These are phyloP conservation scores for Dryocosmus kuriphilus DNA, from an alignment of 2,888 invertebrate genomes.

Conservation along the genomic window DNA sequence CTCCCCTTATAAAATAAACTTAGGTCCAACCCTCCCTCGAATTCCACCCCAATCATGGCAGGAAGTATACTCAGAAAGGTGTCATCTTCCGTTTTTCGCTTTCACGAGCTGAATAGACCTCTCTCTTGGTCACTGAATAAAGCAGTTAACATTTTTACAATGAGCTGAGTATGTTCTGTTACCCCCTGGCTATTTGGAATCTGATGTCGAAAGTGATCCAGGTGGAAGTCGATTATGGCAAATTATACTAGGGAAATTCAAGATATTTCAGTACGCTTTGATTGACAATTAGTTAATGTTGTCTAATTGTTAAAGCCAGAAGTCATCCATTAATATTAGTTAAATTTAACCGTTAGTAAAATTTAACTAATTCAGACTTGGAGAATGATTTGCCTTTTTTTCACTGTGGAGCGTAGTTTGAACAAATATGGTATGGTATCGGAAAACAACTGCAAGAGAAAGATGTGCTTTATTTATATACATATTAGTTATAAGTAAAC, in stretches of 20 bases:
- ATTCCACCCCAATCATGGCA: slow-evolving; percentile 49
- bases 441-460: too few species aligned
- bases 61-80: slow-evolving; percentile 49
- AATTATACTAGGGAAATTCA: background rate
- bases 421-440: too few species aligned
- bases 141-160: background rate
- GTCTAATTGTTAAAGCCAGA: too few species aligned
- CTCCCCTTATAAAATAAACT: slow-evolving; percentile 57
- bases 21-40: slow-evolving; percentile 51
- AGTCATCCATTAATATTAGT: too few species aligned
- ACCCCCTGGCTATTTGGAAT: background rate
- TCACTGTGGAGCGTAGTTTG: too few species aligned
- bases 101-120: background rate
- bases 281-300: too few species aligned
- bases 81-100: slow-evolving; percentile 44
- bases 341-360: too few species aligned
- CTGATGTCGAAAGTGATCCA: background rate
- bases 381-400: too few species aligned
- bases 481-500: too few species aligned
- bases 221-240: background rate
- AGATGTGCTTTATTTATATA: too few species aligned
- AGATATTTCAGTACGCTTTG: background rate
- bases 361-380: too few species aligned
- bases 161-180: background rate
- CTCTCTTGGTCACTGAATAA: background rate